These are phyloP conservation scores for Sclerurus mexicanus DNA, from an alignment of 2,113 vertebrate genomes.

Conservation along the genomic window DNA sequence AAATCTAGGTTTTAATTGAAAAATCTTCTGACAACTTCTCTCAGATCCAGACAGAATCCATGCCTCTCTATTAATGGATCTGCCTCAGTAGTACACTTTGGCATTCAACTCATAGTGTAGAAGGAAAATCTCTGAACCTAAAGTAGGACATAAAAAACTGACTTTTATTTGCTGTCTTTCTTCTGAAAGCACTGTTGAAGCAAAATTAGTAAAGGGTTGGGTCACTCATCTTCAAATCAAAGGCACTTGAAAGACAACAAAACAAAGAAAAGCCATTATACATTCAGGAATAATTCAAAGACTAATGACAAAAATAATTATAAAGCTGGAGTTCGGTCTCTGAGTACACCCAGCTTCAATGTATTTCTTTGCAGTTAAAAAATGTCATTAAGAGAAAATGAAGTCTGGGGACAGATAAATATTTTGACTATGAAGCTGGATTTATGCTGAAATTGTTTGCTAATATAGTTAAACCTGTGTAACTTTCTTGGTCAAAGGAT, in stretches of 20 bases:
- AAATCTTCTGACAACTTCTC: background rate
- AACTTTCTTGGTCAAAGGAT: background rate
- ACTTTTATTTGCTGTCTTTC: background rate
- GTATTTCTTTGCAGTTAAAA: background rate
- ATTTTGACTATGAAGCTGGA: background rate
- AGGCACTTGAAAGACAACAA: background rate
- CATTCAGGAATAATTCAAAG: background rate
- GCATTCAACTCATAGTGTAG: background rate
- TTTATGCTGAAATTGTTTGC: background rate
- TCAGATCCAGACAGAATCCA: background rate
- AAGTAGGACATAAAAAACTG: background rate
- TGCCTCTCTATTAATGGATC: background rate
- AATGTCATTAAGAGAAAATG: background rate
- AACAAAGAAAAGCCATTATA: background rate
- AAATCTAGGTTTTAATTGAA: background rate
- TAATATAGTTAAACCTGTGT: background rate
- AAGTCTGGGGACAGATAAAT: background rate
- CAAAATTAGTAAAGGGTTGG: background rate
- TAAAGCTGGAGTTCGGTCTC: background rate
- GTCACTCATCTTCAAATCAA: background rate
- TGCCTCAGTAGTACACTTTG: background rate
- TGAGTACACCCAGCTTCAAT: background rate
- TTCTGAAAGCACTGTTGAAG: background rate
- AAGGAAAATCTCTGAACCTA: background rate
- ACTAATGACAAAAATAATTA: background rate